These are phyloP conservation scores for Tetramorium alpestre DNA, from an alignment of 1,140 invertebrate genomes.

Conservation along the genomic window DNA sequence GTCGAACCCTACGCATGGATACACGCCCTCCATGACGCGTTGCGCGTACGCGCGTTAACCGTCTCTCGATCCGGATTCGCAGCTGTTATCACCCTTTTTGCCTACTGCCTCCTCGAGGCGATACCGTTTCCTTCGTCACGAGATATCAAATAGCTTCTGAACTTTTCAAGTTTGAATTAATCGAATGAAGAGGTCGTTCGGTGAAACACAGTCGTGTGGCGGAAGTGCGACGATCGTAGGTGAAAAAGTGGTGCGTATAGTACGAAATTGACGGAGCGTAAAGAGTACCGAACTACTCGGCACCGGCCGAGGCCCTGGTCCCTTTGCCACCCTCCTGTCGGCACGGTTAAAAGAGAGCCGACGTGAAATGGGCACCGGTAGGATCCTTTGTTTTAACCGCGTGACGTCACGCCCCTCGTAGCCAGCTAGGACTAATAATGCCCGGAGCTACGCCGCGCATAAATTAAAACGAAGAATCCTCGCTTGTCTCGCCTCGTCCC, in stretches of 20 bases:
- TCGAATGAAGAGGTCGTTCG: not conserved
- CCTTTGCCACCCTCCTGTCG: slow-evolving; percentile 70
- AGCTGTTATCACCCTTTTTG: not conserved
- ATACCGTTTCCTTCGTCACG: not conserved
- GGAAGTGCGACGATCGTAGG: not conserved
- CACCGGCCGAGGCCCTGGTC: not conserved
- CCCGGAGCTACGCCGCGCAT: slow-evolving; percentile 80
- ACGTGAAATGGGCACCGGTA: slow-evolving; percentile 76
- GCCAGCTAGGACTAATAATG: slow-evolving; percentile 83
- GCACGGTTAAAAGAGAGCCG: slow-evolving; percentile 78
- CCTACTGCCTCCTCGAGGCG: not conserved
- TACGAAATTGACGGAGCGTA: slow-evolving; percentile 46
- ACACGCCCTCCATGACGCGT: slow-evolving; percentile 11
- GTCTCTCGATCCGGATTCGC: not conserved
- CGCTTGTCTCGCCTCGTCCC: slow-evolving; percentile 42
- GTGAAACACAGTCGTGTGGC: not conserved
- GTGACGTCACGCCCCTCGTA: slow-evolving; percentile 83
- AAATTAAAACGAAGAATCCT: slow-evolving; percentile 83
- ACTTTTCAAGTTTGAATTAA: not conserved
- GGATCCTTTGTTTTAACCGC: slow-evolving; percentile 84
- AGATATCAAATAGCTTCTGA: not conserved
- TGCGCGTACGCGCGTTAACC: slow-evolving; percentile 10
- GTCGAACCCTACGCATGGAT: not conserved
- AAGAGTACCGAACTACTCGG: slow-evolving; percentile 39
- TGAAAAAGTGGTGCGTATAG: slow-evolving; percentile 30